phyloP scores from a whole-genome alignment of 2,888 invertebrate species.

The Tuta absoluta region DNA sequence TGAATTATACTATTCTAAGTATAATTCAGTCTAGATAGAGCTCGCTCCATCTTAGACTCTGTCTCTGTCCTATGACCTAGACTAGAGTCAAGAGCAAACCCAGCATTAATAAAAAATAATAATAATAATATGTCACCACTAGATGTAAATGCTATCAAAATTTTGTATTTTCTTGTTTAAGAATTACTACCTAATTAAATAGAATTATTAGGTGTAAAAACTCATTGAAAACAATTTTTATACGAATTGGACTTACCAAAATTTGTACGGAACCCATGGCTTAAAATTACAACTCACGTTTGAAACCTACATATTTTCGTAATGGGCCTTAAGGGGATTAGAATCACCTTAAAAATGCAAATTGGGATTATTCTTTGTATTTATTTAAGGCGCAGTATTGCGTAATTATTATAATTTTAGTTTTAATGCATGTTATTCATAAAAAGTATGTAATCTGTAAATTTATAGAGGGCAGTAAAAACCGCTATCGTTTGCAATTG shows the following conservation, averaged over 20 bases:
- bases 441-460: neutral
- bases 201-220: too few relatives aligned
- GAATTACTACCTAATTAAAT: too few relatives aligned
- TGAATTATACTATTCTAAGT: neutral
- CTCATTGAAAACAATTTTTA: neutral
- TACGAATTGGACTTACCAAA: neutral
- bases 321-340: conserved; percentile 26
- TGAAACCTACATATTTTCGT: conserved; percentile 12
- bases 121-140: too few relatives aligned
- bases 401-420: conserved; percentile 22
- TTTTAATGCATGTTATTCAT: conserved; percentile 6
- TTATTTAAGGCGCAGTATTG: conserved; percentile 16
- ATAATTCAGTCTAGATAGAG: too few relatives aligned
- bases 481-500: neutral
- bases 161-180: too few relatives aligned
- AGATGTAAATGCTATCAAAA: too few relatives aligned
- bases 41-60: too few relatives aligned
- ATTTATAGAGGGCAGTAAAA: conserved; percentile 5
- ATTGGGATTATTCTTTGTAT: conserved; percentile 26
- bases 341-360: conserved; percentile 29
- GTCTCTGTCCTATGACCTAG: too few relatives aligned
- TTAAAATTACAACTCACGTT: neutral
- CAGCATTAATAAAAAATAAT: too few relatives aligned
- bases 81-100: too few relatives aligned
- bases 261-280: neutral